A percentile compares a stretch with the other conserved stretches of the same genome.
These are phyloP conservation scores for Magallana angulata DNA, from an alignment of 1,140 invertebrate species.

Conservation along the genomic window DNA sequence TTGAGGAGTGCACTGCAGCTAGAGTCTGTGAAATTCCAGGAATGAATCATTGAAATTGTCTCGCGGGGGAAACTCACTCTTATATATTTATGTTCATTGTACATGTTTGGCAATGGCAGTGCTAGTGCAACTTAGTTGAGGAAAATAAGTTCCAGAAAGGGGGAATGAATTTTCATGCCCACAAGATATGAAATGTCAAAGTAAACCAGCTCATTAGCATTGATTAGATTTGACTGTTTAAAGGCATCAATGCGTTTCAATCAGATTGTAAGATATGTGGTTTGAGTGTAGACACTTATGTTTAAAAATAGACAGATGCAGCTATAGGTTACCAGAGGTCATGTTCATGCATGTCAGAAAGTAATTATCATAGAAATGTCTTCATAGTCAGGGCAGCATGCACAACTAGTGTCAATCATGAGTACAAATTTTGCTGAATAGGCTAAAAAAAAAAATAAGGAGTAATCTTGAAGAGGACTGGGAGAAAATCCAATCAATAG, in stretches of 20 bases:
- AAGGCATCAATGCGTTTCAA: too few species aligned
- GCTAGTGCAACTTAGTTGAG: not conserved
- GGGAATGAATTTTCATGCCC: too few species aligned
- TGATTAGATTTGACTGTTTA: too few species aligned
- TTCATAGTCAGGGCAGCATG: not conserved
- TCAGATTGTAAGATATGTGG: not conserved
- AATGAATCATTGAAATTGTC: slow-evolving; percentile 28
- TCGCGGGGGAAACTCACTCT: not conserved
- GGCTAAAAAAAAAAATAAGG: not conserved
- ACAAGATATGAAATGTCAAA: too few species aligned
- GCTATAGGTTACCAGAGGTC: not conserved
- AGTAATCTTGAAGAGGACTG: slow-evolving; percentile 19
- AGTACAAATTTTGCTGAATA: slow-evolving; percentile 17
- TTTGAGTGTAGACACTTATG: not conserved
- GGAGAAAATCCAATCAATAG: slow-evolving; percentile 2
- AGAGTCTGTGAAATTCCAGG: slow-evolving; percentile 24
- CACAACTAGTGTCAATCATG: slow-evolving; percentile 23
- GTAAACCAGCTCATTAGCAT: too few species aligned
- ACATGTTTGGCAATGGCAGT: slow-evolving; percentile 14
- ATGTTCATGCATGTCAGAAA: slow-evolving; percentile 18
- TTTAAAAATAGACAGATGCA: not conserved
- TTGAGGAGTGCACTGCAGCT: not conserved
- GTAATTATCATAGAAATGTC: slow-evolving; percentile 16
- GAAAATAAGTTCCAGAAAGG: too few species aligned
- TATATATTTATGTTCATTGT: slow-evolving; percentile 1